Conservation (phyloP, 2,113 vertebrate species). For the Odontesthes bonariensis region DNA sequence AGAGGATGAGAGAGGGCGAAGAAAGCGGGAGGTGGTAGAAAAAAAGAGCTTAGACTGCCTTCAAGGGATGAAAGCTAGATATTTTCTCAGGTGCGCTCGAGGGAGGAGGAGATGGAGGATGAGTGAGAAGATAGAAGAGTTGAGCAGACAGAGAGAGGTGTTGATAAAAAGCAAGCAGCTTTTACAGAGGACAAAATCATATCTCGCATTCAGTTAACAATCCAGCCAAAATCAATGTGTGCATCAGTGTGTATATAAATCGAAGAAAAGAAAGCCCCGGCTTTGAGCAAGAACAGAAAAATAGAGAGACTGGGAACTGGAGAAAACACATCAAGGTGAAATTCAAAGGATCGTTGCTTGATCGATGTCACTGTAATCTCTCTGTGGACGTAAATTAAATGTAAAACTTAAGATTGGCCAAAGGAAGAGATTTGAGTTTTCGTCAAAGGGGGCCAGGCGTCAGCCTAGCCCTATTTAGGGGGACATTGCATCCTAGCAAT, state of each 20-base stretch:
- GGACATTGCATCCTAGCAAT: too few relatives aligned
- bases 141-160: too few relatives aligned
- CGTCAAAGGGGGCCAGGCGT: background rate
- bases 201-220: slow-evolving; percentile 24
- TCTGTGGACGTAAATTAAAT: background rate
- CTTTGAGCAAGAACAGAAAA: slow-evolving; percentile 12
- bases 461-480: too few relatives aligned
- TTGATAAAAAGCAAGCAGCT: background rate
- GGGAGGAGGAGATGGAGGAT: slow-evolving; percentile 25
- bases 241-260: background rate
- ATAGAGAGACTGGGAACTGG: background rate
- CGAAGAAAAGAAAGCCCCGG: background rate
- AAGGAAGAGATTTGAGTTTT: background rate
- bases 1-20: slow-evolving; percentile 35
- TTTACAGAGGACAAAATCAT: slow-evolving; percentile 3
- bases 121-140: background rate
- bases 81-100: slow-evolving; percentile 50
- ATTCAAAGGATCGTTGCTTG: slow-evolving; percentile 12
- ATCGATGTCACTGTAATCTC: background rate
- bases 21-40: slow-evolving; percentile 32
- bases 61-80: slow-evolving; percentile 49
- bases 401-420: background rate
- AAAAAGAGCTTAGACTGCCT: slow-evolving; percentile 60
- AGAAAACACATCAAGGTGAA: slow-evolving; percentile 7
- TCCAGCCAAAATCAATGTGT: slow-evolving; percentile 9